Base-by-base conservation (phyloP, 1,140 invertebrate species). In the Solenopsis invicta region DNA sequence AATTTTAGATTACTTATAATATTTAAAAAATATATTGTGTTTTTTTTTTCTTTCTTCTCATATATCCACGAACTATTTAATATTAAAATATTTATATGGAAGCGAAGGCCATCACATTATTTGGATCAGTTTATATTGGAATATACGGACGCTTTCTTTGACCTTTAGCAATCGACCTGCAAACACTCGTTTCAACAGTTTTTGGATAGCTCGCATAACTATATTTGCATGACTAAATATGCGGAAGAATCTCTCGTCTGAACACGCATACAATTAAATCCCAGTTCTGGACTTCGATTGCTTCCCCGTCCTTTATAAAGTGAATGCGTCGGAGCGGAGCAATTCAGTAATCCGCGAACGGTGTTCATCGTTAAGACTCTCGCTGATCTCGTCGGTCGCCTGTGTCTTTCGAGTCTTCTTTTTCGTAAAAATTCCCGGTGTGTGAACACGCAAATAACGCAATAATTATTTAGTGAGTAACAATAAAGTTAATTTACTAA, bases 321-420 rank as follows among this genome's bases (percentile, higher is more conserved):
- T n/a, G 80, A 74, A 61, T 72, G 52, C 18, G 13, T n/a, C 24
- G 59, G 69, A 62, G 54, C 1, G 29, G 18, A 61, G 54, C 50
- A 84, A 37, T 48, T 12, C 80, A 84, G 80, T 84, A 74, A 24
- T 62, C 54, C n/a, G 45, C n/a, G 54, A n/a, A 56, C 69, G 67
- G 37, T 34, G 13, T 52, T 61, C 24, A 8, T 84, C 45, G 69
- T 66, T 3, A 71, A 16, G 9, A 67, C 34, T 69, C 34, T 18
- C 13, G 41, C 72, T 71, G 37, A 59, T 81, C 16, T 29, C 29
- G 56, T 21, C 21, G 34, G 52, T 54, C 12, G 18, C 24, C 12
- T 4, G 13, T 67, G 3, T 81, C 16, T 37, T 62, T 16, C 16
- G 12, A n/a, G 9, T 29, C 9, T 45, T 21, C 8, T 72, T 59